Evolutionary conservation across 2,113 vertebrate species (phyloP).

Genomic region (Cnemophilus loriae): DNA sequence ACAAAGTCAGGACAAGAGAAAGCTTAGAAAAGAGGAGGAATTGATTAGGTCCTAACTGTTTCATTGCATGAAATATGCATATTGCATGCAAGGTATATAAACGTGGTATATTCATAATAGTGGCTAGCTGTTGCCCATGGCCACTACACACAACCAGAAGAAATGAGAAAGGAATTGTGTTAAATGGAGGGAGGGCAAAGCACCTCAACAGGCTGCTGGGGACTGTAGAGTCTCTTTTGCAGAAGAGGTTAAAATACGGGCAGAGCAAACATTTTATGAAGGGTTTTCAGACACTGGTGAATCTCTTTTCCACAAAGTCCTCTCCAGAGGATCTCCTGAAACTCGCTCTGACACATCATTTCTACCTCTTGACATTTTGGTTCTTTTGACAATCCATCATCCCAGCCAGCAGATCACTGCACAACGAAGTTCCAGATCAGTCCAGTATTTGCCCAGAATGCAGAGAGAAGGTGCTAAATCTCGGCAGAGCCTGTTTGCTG

Average conservation of each 20-base stretch:
- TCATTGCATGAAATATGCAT: background rate
- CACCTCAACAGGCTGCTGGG: background rate
- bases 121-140: background rate
- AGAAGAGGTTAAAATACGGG: background rate
- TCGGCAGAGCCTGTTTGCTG: background rate
- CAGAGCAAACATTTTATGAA: background rate
- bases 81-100: background rate
- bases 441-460: background rate
- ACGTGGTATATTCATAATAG: rapidly evolving
- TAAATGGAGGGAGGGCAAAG: background rate
- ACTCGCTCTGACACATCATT: background rate
- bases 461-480: background rate
- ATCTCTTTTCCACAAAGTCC: background rate
- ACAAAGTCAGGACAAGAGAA: background rate
- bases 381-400: background rate
- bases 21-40: background rate
- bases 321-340: background rate
- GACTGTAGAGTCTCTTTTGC: background rate
- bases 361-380: background rate
- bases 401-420: background rate
- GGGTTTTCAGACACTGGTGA: background rate
- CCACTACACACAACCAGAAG: background rate
- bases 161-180: background rate
- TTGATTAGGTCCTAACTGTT: background rate
- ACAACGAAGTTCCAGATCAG: background rate